Evolutionary conservation across 2,113 vertebrate species (phyloP), one percentile per base, ranked within the genome.

Genomic region (Catharus fuscescens): DNA sequence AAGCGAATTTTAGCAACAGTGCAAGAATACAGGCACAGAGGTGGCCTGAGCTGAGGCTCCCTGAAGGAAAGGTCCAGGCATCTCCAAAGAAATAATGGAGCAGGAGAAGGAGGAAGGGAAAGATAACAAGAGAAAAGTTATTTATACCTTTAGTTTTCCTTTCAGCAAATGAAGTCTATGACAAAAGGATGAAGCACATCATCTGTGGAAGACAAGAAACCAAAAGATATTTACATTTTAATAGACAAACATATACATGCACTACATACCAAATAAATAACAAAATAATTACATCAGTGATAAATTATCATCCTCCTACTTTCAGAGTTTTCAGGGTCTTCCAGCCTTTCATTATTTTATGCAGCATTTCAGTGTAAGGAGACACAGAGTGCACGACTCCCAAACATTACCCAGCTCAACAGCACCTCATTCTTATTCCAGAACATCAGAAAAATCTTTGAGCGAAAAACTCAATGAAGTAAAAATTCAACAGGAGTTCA

Each of bases 171-270:
- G 66, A 93, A 92, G 67, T 93, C 87, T 97, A 95, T 52, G 81
- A 93, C 71, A 90, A 80, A 87, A 88, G 44, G 79, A 85, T 60
- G 67, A 88, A 91, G 92, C 26, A 70, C 92, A 94, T 95, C 92
- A 96, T 95, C 93, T 96, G 93, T 59, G 71, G 67, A 77, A 93
- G 21, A n/a, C 5, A 92, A 92, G 88, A 65, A 95, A 81, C 0
- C 13, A 94, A 14, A 67, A 61, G 12, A 13, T 29, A 91, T 42
- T 95, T 61, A 90, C n/a, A 32, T 70, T 92, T 86, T 67, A 80
- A 62, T 0, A 90, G 26, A 44, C 28, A 81, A 78, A 54, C 13
- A 57, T 5, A 76, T 6, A 70, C 4, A 34, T 8, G 25, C 13
- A 16, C 34, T 78, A 56, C 48, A 65, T 5, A 47, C 0, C 50